Conservation (phyloP, 2,888 invertebrate genomes). For the Dolichomitus sp. region DNA sequence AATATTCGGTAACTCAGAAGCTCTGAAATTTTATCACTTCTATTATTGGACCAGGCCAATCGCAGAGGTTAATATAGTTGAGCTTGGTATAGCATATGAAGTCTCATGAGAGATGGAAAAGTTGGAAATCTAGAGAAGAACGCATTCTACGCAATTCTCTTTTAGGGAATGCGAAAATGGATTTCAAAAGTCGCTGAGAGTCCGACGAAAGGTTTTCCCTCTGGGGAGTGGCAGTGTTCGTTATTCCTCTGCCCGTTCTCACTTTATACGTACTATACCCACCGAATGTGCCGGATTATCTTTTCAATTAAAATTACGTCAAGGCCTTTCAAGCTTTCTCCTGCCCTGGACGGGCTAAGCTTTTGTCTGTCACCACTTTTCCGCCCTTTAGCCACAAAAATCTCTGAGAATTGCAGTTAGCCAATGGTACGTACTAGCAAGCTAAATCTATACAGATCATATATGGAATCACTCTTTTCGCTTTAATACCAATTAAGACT, state of each 20-base stretch:
- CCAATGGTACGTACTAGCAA: neutral
- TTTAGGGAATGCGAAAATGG: conserved; percentile 57
- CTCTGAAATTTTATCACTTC: neutral
- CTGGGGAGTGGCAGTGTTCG: conserved; percentile 28
- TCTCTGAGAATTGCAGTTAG: conserved; percentile 41
- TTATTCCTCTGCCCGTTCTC: conserved; percentile 25
- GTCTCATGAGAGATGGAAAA: neutral
- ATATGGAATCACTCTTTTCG: neutral
- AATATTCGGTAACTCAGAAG: neutral
- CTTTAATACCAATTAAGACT: neutral
- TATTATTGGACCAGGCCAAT: neutral
- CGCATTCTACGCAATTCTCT: conserved; percentile 64
- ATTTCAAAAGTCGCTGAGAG: conserved; percentile 60
- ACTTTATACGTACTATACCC: conserved; percentile 17
- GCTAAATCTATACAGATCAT: neutral
- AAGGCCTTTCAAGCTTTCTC: conserved; percentile 59
- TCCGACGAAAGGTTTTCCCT: conserved; percentile 50
- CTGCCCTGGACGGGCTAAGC: conserved; percentile 30
- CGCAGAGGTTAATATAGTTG: neutral
- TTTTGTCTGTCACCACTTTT: conserved; percentile 31
- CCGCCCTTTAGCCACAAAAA: conserved; percentile 22
- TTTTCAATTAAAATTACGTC: conserved; percentile 71
- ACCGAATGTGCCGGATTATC: conserved; percentile 60
- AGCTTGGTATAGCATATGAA: neutral
- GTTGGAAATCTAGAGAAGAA: neutral